phyloP scores from a whole-genome alignment of 2,113 vertebrate genomes.

The Montifringilla adamsi region DNA sequence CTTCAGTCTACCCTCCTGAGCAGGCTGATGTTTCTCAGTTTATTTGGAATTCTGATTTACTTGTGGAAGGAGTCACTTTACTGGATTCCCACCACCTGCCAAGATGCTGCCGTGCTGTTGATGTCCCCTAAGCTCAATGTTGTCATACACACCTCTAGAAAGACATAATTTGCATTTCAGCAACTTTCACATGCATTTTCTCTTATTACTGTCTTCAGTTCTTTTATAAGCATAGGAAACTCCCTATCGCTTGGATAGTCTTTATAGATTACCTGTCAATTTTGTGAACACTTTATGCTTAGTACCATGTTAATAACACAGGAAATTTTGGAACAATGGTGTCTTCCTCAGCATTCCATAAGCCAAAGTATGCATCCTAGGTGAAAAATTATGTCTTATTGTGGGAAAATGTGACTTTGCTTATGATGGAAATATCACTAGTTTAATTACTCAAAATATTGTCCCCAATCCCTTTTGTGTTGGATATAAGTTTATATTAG shows the following conservation, averaged over 20 bases:
- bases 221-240: background rate
- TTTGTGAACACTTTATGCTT: background rate
- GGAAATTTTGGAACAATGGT: background rate
- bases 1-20: background rate
- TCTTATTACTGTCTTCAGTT: background rate
- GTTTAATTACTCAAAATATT: background rate
- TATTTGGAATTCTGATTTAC: background rate
- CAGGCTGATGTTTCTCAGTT: background rate
- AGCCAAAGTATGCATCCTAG: background rate
- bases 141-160: background rate
- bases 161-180: background rate
- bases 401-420: background rate
- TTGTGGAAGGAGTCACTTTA: background rate
- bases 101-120: background rate
- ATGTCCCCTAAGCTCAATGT: background rate
- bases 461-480: background rate
- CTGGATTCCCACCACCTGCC: background rate
- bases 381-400: background rate
- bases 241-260: background rate
- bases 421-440: background rate
- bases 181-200: background rate
- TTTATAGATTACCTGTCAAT: background rate
- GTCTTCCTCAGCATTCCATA: background rate
- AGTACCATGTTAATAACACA: background rate
- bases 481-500: background rate